These are phyloP conservation scores for Ylistrum balloti DNA, from an alignment of 1,140 invertebrate species.

Conservation along the genomic window DNA sequence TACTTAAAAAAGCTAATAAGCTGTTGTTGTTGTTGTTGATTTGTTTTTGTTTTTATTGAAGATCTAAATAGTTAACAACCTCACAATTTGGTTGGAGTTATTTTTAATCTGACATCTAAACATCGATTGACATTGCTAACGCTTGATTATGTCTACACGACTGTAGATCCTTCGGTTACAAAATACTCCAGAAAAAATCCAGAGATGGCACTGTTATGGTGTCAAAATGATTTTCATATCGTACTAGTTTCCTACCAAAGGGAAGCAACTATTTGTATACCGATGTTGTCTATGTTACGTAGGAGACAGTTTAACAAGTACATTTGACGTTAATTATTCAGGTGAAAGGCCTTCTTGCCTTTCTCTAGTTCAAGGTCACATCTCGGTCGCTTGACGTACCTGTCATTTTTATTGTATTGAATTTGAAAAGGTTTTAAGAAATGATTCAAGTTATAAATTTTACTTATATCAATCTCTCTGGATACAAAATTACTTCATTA, in stretches of 20 bases:
- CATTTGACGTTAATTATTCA: too few relatives aligned
- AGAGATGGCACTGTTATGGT: not conserved
- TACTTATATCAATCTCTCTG: too few relatives aligned
- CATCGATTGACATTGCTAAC: too few relatives aligned
- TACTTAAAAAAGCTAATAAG: not conserved
- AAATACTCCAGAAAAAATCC: not conserved
- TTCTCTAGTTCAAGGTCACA: conserved; percentile 19
- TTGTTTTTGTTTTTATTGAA: not conserved
- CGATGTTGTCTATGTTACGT: not conserved
- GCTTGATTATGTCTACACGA: too few relatives aligned
- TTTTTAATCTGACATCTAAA: not conserved
- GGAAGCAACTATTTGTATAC: not conserved
- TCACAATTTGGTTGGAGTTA: not conserved
- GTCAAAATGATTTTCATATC: not conserved
- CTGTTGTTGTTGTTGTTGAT: not conserved
- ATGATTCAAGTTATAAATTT: too few relatives aligned
- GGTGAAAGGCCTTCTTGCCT: not conserved
- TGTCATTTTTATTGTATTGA: too few relatives aligned
- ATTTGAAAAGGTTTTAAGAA: too few relatives aligned
- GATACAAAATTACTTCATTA: too few relatives aligned
- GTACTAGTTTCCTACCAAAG: not conserved
- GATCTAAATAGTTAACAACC: not conserved
- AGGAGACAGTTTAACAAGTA: not conserved
- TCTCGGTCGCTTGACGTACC: not conserved
- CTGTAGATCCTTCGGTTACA: too few relatives aligned